Evolutionary conservation across 2,113 vertebrate species (phyloP).

Genomic region (Urocolius indicus): DNA sequence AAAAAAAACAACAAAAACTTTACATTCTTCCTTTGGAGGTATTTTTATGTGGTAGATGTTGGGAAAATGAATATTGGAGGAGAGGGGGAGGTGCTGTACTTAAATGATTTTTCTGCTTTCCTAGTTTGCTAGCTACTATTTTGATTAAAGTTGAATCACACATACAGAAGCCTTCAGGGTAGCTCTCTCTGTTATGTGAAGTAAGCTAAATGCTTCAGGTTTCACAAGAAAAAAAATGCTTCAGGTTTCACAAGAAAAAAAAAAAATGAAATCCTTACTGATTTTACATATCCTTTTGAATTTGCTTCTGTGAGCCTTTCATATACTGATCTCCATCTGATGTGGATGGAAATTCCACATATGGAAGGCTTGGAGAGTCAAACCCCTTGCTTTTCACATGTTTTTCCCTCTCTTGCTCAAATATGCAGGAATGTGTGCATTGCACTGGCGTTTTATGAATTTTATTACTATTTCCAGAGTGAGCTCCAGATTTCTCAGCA

Average conservation of each 20-base stretch:
- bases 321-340: constrained; percentile 8
- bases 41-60: background rate
- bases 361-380: background rate
- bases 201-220: constrained; percentile 43
- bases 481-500: background rate
- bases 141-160: constrained; percentile 62
- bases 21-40: background rate
- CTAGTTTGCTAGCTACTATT: constrained; percentile 37
- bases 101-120: constrained; percentile 7
- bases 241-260: constrained; percentile 61
- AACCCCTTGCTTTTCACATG: background rate
- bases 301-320: constrained; percentile 2
- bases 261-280: background rate
- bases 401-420: constrained; percentile 17
- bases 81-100: background rate
- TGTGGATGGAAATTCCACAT: constrained; percentile 34
- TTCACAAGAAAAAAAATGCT: constrained; percentile 53
- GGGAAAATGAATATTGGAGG: background rate
- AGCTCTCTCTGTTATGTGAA: constrained; percentile 10
- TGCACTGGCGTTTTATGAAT: constrained; percentile 26
- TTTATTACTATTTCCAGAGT: constrained; percentile 10
- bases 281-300: constrained; percentile 22
- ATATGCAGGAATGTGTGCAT: constrained; percentile 28
- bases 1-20: no score
- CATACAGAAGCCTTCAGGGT: constrained; percentile 43